These are phyloP conservation scores for Micrasema minimum DNA, from an alignment of 1,140 invertebrate genomes.

Conservation along the genomic window DNA sequence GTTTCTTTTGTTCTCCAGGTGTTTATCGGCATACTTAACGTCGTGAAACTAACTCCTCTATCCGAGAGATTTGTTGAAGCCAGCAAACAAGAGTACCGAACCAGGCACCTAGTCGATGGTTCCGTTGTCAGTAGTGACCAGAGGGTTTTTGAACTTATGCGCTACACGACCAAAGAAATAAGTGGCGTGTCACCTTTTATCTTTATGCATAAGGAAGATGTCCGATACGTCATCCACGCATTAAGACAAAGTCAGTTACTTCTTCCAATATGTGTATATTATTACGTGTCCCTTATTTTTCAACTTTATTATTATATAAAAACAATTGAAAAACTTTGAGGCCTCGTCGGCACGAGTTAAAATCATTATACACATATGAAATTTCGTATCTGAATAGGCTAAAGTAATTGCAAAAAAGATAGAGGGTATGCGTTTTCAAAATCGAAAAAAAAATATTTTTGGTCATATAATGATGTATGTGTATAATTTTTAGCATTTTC, in stretches of 20 bases:
- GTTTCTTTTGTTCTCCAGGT: slow-evolving; percentile 66
- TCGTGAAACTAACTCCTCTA: slow-evolving; percentile 74
- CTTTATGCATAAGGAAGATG: slow-evolving; percentile 88
- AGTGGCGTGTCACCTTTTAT: slow-evolving; percentile 82
- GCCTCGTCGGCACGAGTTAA: too few species aligned
- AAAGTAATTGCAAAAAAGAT: too few species aligned
- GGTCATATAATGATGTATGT: too few species aligned
- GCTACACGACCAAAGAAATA: slow-evolving; percentile 87
- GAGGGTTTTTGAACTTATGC: slow-evolving; percentile 84
- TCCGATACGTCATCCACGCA: slow-evolving; percentile 83
- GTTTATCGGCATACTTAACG: slow-evolving; percentile 75
- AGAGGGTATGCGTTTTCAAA: too few species aligned
- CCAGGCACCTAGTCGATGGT: slow-evolving; percentile 84
- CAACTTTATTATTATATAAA: too few species aligned
- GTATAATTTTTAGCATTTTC: too few species aligned
- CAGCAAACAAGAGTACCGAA: slow-evolving; percentile 84
- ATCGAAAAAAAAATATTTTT: too few species aligned
- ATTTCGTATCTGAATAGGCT: too few species aligned
- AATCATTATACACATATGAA: too few species aligned
- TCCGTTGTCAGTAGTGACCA: slow-evolving; percentile 87
- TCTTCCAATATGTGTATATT: too few species aligned
- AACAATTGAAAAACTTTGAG: too few species aligned
- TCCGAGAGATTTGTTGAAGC: slow-evolving; percentile 78
- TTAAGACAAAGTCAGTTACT: slow-evolving; percentile 82
- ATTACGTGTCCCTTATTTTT: too few species aligned